These are phyloP conservation scores for Platanista minor DNA, from an alignment of 2,113 vertebrate species.

Conservation along the genomic window DNA sequence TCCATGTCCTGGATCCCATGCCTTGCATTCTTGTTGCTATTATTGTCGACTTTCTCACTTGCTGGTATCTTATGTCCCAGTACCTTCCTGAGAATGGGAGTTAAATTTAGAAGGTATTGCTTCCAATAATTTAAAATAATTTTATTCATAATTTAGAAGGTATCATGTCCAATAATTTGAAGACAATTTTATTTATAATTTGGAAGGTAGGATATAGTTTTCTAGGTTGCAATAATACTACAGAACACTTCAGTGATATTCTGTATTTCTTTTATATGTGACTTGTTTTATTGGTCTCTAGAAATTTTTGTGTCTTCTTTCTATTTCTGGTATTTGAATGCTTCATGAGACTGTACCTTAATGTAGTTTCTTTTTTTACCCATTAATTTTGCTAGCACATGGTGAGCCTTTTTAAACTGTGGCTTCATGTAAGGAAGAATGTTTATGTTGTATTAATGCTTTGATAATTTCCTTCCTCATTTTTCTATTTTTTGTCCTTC, in stretches of 20 bases:
- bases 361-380: background rate
- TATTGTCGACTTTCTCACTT: too few relatives aligned
- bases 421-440: background rate
- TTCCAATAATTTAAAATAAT: background rate
- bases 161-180: background rate
- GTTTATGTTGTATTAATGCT: background rate
- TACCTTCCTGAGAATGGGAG: background rate
- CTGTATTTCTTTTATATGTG: background rate
- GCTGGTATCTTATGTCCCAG: too few relatives aligned
- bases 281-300: background rate
- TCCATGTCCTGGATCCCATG: too few relatives aligned
- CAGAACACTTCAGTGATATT: background rate
- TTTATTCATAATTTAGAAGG: background rate
- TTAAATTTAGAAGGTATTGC: background rate
- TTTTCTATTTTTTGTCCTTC: background rate
- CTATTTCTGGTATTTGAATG: background rate
- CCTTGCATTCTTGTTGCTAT: too few relatives aligned
- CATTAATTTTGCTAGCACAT: background rate
- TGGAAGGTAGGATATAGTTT: background rate
- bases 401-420: background rate
- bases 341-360: background rate
- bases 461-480: background rate
- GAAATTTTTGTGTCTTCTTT: background rate
- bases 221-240: background rate
- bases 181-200: background rate